phyloP scores from a whole-genome alignment of 2,113 vertebrate species.

The Erythrolamprus reginae region DNA sequence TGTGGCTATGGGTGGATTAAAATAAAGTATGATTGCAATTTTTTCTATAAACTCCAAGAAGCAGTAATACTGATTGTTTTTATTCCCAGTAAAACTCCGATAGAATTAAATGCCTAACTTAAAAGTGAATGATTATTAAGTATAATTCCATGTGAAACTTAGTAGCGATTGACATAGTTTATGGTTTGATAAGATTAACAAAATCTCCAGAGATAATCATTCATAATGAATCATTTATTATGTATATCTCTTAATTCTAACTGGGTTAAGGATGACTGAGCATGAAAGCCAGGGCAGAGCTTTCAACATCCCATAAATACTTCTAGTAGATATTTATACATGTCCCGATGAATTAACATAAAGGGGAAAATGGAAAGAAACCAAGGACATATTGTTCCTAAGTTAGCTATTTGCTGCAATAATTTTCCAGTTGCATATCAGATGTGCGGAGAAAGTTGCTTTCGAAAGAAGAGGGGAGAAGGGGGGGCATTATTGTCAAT shows the following conservation, averaged over 20 bases:
- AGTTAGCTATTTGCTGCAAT: background rate
- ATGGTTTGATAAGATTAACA: conserved; percentile 55
- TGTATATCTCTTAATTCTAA: conserved; percentile 55
- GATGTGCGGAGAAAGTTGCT: background rate
- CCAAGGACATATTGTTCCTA: conserved; percentile 10
- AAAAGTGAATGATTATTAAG: conserved; percentile 43
- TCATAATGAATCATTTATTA: conserved; percentile 65
- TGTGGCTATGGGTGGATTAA: conserved; percentile 24
- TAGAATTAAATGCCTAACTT: conserved; percentile 48
- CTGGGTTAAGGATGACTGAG: conserved; percentile 59
- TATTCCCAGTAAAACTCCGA: conserved; percentile 12
- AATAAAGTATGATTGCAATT: conserved; percentile 40
- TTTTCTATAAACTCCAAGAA: conserved; percentile 36
- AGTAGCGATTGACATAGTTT: conserved; percentile 52
- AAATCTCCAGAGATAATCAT: conserved; percentile 51
- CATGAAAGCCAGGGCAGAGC: conserved; percentile 52
- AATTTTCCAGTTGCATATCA: background rate
- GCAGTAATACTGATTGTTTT: background rate
- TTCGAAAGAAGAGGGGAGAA: background rate
- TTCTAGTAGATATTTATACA: conserved; percentile 41
- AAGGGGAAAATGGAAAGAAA: conserved; percentile 5
- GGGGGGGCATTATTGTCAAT: background rate
- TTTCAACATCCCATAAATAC: conserved; percentile 50
- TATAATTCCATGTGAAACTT: conserved; percentile 50
- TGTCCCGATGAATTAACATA: conserved; percentile 36